These are phyloP conservation scores for Muscicapa adusta DNA, from an alignment of 2,113 vertebrate species.

Conservation along the genomic window DNA sequence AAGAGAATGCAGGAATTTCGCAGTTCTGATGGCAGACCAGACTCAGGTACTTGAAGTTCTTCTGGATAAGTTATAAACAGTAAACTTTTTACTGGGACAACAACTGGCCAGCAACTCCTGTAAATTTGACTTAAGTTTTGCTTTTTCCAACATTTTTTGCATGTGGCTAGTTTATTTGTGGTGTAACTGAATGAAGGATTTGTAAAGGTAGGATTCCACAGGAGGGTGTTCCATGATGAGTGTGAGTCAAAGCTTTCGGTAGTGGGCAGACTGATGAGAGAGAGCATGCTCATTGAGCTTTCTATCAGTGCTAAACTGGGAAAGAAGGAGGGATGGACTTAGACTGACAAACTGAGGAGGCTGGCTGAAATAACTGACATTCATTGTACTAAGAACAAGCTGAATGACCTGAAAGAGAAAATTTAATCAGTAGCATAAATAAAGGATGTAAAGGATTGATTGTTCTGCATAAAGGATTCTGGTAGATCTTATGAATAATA, in stretches of 20 bases:
- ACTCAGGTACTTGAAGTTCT: conserved; percentile 79
- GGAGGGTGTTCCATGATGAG: background rate
- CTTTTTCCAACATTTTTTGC: background rate
- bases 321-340: background rate
- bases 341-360: background rate
- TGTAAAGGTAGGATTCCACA: background rate
- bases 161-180: background rate
- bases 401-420: background rate
- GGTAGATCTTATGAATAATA: background rate
- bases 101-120: background rate
- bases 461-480: background rate
- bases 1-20: conserved; percentile 97
- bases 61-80: background rate
- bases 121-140: background rate
- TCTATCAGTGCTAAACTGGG: background rate
- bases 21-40: conserved; percentile 90
- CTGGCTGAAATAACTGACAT: background rate
- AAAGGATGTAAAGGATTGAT: background rate
- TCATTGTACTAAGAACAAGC: background rate
- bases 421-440: background rate
- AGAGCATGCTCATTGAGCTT: background rate
- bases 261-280: background rate
- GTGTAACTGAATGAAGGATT: background rate
- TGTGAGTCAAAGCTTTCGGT: background rate
- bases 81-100: background rate